Percentiles rank a stretch among this genome's conserved stretches.
phyloP scores from a whole-genome alignment of 1,140 invertebrate species.

The Planococcus citri region DNA sequence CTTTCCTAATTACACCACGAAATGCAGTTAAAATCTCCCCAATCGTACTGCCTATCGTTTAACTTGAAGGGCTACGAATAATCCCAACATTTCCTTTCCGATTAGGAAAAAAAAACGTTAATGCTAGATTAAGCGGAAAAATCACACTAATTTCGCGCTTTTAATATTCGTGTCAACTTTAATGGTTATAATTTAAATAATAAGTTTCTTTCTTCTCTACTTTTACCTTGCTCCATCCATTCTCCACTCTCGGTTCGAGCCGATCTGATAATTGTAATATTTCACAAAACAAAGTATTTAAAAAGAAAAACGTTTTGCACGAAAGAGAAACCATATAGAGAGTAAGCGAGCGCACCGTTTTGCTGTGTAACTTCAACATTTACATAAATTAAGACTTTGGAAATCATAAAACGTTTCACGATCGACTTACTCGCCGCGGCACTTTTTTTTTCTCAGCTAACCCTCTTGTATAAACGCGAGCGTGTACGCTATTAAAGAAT shows the following conservation, averaged over 20 bases:
- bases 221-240: too few relatives aligned
- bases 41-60: too few relatives aligned
- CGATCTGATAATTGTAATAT: slow-evolving; percentile 8
- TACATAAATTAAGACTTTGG: background rate
- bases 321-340: background rate
- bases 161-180: background rate
- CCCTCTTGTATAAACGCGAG: background rate
- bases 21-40: too few relatives aligned
- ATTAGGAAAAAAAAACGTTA: too few relatives aligned
- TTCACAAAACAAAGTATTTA: background rate
- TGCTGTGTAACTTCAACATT: background rate
- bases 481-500: slow-evolving; percentile 1
- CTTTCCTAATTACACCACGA: too few relatives aligned
- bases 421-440: background rate
- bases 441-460: background rate
- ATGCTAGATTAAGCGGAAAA: too few relatives aligned
- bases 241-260: background rate
- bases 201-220: background rate
- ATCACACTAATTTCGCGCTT: background rate
- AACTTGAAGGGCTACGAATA: too few relatives aligned
- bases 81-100: too few relatives aligned
- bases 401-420: background rate
- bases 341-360: too few relatives aligned
- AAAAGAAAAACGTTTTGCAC: background rate
- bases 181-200: background rate